Base-by-base conservation (phyloP, 2,797 vertebrate species). In the Ara ararauna region DNA sequence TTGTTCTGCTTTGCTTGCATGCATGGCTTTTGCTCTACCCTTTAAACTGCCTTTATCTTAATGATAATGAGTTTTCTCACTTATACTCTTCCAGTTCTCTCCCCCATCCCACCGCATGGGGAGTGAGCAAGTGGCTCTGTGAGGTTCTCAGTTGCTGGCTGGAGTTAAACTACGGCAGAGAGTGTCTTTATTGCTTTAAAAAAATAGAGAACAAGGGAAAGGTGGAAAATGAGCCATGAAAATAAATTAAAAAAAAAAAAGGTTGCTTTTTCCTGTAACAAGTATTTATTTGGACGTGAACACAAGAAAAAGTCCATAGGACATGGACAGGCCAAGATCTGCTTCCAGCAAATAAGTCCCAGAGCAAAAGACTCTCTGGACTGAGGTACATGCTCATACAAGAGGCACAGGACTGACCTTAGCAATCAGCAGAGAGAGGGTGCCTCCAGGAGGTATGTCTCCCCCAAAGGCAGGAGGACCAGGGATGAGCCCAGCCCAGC, bases 331-430 rank as follows among this genome's bases (percentile, higher is more conserved):
- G 65, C 19, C 45, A 64, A 74, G 53, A 71, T 90, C 44, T 77
- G 30, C 44, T 74, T 80, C 64, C 50, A 71, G 40, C 29, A 51
- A 38, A 47, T 36, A 44, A 42, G 30, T 45, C 36, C 18, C 19
- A 30, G 36, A 56, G 36, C 14, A n/a, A 50, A 76, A 67, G 40
- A 38, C 24, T 32, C 8, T 36, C 38, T 22, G 19, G 16, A 42
- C 29, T 45, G 74, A 80, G 24, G 44, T 58, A 30, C 0, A 1
- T 4, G 4, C n/a, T 44, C 2, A 53, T 2, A 5, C 7, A 21
- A 67, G 42, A 71, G 30, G 24, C 40, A 53, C 3, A 5, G 71
- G 17, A 60, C 34, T 56, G 74, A 61, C 20, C 16, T 56, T 4
- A 3, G 71, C 53, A 67, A 27, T n/a, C 38, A 42, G 38, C 50